Evolutionary conservation across 2,888 invertebrate genomes (phyloP).

Genomic region (Pandemis cinnamomeana): DNA sequence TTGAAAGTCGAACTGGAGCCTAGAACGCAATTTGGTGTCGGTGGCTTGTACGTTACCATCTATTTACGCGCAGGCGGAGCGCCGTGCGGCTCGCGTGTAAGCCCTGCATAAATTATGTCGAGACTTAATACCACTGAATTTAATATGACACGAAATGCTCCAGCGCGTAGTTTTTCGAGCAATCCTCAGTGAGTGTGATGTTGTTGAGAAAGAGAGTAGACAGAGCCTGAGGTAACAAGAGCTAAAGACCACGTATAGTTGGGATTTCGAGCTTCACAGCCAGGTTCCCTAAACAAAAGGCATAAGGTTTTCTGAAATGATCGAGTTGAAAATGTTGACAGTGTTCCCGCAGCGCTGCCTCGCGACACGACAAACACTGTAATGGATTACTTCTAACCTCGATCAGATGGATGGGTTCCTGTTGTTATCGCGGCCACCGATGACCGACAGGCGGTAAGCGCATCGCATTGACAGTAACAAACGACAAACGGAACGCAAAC

Average conservation of each 20-base stretch:
- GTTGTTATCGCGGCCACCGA: neutral
- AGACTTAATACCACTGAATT: constrained; percentile 4
- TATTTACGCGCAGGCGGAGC: neutral
- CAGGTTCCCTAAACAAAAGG: no score
- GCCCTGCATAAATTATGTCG: constrained; percentile 9
- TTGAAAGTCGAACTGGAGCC: neutral
- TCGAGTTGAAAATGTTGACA: neutral
- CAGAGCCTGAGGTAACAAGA: no score
- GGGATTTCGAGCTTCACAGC: no score
- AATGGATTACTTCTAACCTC: neutral
- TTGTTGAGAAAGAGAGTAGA: no score
- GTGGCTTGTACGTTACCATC: neutral
- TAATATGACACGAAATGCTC: constrained; percentile 2
- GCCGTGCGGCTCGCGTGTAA: neutral
- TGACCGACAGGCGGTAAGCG: neutral
- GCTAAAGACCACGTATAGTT: no score
- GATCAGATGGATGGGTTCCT: neutral
- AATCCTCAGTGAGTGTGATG: neutral
- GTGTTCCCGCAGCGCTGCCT: neutral
- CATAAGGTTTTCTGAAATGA: no score
- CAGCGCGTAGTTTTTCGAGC: neutral
- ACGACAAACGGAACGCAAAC: neutral
- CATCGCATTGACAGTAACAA: neutral
- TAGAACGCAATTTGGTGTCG: neutral
- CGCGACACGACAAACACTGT: neutral